Evolutionary conservation across 2,888 invertebrate species (phyloP).

Genomic region (Hololepta plana): DNA sequence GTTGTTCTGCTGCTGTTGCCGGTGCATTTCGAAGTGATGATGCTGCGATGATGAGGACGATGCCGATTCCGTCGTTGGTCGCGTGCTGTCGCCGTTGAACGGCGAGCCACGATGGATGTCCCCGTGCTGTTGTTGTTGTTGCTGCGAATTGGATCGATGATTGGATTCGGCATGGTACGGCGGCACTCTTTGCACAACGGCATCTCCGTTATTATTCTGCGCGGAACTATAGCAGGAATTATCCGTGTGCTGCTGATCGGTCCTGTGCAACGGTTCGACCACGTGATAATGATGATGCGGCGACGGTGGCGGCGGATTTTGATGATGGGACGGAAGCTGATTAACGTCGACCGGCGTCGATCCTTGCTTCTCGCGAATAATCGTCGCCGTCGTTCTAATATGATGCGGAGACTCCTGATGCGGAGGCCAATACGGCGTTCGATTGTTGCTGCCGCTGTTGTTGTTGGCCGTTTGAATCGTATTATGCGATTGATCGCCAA

Average conservation of each 20-base stretch:
- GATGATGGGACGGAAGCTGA: constrained; percentile 8
- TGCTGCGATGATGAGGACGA: constrained; percentile 11
- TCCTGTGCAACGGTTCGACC: constrained; percentile 1
- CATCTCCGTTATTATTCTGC: no score
- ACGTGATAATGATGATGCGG: constrained; percentile 9
- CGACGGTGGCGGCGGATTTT: constrained; percentile 10
- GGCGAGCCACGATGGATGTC: constrained; percentile 9
- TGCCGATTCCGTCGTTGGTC: constrained; percentile 17
- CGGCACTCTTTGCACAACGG: constrained; percentile 14
- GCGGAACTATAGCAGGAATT: no score
- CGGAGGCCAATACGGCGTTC: constrained; percentile 10
- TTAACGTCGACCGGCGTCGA: constrained; percentile 6
- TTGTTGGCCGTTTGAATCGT: no score
- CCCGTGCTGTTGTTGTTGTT: constrained; percentile 11
- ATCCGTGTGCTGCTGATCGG: no score
- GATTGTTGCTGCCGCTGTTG: constrained; percentile 10
- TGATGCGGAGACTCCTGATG: no score
- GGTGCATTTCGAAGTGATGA: constrained; percentile 18
- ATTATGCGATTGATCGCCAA: constrained; percentile 12
- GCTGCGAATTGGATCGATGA: no score
- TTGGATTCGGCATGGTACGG: constrained; percentile 18
- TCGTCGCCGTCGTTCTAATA: no score
- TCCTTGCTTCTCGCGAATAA: no score
- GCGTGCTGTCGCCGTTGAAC: constrained; percentile 15
- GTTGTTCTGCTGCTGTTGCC: constrained; percentile 26